phyloP scores from a whole-genome alignment of 1,140 invertebrate species.

The Dreissena rostriformis region DNA sequence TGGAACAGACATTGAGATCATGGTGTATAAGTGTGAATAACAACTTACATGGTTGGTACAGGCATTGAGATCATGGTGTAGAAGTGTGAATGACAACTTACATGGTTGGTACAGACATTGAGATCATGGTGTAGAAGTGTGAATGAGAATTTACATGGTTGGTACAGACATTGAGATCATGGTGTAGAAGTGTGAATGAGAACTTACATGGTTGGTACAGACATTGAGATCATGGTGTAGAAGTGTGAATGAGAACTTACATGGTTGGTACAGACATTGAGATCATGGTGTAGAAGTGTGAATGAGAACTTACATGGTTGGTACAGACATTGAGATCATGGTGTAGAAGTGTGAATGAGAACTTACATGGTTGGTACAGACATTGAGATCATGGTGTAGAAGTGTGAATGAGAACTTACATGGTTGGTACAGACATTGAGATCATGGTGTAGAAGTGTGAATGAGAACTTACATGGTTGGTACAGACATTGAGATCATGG shows the following conservation, averaged over 20 bases:
- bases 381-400: constrained; percentile 85
- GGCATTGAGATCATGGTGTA: too few relatives aligned
- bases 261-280: too few relatives aligned
- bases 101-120: constrained; percentile 84
- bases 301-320: constrained; percentile 88
- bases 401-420: constrained; percentile 84
- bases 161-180: constrained; percentile 98
- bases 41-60: too few relatives aligned
- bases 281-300: too few relatives aligned
- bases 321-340: constrained; percentile 98
- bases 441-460: constrained; percentile 99
- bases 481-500: constrained; percentile 98
- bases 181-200: constrained; percentile 98
- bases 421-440: constrained; percentile 98
- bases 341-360: constrained; percentile 95
- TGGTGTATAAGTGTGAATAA: too few relatives aligned
- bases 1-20: too few relatives aligned
- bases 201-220: constrained; percentile 94
- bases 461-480: constrained; percentile 93
- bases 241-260: constrained; percentile 89
- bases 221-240: constrained; percentile 99
- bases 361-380: constrained; percentile 76
- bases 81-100: constrained; percentile 91
- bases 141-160: constrained; percentile 87
- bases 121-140: constrained; percentile 85